Conservation (phyloP, 2,797 vertebrate species). For the Varecia variegata region DNA sequence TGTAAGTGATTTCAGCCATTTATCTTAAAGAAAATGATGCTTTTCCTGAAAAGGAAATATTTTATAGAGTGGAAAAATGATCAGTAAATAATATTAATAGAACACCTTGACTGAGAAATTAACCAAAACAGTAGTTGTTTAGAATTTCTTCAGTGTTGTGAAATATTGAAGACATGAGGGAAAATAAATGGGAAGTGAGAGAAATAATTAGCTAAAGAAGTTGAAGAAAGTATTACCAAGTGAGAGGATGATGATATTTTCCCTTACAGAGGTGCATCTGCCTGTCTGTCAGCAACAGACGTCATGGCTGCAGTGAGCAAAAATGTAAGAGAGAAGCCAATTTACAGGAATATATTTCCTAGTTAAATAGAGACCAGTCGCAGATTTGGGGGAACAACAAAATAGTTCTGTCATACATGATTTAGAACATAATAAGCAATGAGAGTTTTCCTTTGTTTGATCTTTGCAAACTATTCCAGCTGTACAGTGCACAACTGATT, state of each 20-base stretch:
- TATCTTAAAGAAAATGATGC: constrained; percentile 50
- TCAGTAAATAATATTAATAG: constrained; percentile 28
- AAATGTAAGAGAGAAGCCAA: constrained; percentile 9
- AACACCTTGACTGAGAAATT: constrained; percentile 50
- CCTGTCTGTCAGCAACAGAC: not conserved
- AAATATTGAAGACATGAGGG: not conserved
- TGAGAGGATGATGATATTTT: not conserved
- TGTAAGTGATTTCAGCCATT: constrained; percentile 70
- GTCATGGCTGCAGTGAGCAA: not conserved
- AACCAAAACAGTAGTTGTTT: not conserved
- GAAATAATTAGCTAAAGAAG: not conserved
- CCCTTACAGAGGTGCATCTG: not conserved
- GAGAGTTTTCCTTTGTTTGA: constrained; percentile 48
- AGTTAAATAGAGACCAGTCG: constrained; percentile 57
- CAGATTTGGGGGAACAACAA: constrained; percentile 59
- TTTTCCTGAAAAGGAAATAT: constrained; percentile 31
- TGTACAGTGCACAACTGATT: not conserved
- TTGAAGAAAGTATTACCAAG: not conserved
- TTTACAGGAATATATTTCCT: constrained; percentile 64
- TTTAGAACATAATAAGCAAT: constrained; percentile 48
- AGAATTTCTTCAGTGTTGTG: not conserved
- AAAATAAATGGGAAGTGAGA: not conserved
- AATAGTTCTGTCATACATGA: constrained; percentile 46
- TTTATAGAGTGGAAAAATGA: not conserved
- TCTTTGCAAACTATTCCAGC: constrained; percentile 21